Evolutionary conservation across 2,888 invertebrate species (phyloP).

Genomic region (Zele albiditarsus): DNA sequence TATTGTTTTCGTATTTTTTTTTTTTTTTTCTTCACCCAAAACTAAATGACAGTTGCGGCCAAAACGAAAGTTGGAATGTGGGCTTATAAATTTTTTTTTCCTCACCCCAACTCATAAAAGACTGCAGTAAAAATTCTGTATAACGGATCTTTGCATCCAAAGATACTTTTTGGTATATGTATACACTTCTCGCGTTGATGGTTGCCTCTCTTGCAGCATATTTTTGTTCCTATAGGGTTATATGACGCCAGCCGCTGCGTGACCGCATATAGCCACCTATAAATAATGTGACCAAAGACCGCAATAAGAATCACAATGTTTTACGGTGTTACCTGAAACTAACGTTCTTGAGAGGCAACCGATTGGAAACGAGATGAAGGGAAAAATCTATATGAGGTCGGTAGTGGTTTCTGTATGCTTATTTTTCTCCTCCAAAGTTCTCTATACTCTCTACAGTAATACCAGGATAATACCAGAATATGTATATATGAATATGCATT

Average conservation of each 20-base stretch:
- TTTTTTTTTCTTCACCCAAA: conserved; percentile 1
- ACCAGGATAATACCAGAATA: too few species aligned
- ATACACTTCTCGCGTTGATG: background rate
- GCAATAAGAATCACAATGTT: conserved; percentile 51
- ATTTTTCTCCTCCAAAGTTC: background rate
- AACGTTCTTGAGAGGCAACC: conserved; percentile 22
- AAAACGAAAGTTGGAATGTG: conserved; percentile 39
- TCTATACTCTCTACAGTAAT: background rate
- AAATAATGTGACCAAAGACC: conserved; percentile 52
- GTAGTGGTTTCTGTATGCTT: background rate
- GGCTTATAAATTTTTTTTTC: conserved; percentile 49
- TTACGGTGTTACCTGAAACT: conserved; percentile 54
- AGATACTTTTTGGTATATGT: conserved; percentile 7
- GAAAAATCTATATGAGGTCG: conserved; percentile 14
- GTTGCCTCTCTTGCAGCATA: background rate
- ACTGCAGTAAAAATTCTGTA: conserved; percentile 46
- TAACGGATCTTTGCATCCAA: conserved; percentile 16
- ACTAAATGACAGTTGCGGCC: conserved; percentile 21
- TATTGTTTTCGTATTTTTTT: conserved; percentile 21
- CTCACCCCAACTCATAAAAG: conserved; percentile 27
- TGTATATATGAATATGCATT: too few species aligned
- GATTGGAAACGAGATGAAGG: conserved; percentile 30
- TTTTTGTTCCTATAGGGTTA: conserved; percentile 45
- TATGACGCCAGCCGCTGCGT: conserved; percentile 43
- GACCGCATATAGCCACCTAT: conserved; percentile 48